Percentiles rank a stretch among this genome's conserved stretches.
Conservation (phyloP, 2,888 invertebrate species). For the Drosophila buzzatii region DNA sequence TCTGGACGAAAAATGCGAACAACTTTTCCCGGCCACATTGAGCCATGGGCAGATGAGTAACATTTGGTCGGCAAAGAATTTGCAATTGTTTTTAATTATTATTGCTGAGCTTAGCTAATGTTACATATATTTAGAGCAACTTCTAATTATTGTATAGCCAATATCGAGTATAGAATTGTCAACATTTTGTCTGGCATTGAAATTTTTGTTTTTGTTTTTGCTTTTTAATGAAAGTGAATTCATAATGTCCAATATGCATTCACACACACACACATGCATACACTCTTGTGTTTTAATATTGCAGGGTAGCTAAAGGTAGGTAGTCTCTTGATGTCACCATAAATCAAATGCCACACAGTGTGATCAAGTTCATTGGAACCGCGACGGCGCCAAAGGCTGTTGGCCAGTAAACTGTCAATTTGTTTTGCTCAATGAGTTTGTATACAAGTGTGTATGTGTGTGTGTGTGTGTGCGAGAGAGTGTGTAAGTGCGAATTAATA, state of each 20-base stretch:
- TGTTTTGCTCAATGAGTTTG: constrained; percentile 26
- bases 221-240: constrained; percentile 64
- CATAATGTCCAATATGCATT: constrained; percentile 44
- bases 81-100: constrained; percentile 65
- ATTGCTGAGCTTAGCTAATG: constrained; percentile 41
- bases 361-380: constrained; percentile 47
- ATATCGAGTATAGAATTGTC: not conserved
- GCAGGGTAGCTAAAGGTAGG: constrained; percentile 37
- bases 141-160: constrained; percentile 36
- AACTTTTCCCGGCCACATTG: not conserved
- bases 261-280: constrained; percentile 15
- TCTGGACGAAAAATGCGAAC: constrained; percentile 35
- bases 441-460: not conserved
- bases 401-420: constrained; percentile 52
- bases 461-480: not conserved
- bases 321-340: constrained; percentile 56
- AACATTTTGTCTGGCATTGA: constrained; percentile 11
- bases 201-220: constrained; percentile 13
- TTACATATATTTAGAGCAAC: constrained; percentile 44
- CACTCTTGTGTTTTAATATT: not conserved
- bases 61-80: constrained; percentile 9
- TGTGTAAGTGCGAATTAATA: constrained; percentile 26
- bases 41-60: constrained; percentile 1
- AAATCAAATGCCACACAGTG: constrained; percentile 70
- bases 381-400: constrained; percentile 53